Evolutionary conservation across 2,113 vertebrate species (phyloP).

Genomic region (Oncorhynchus mykiss): DNA sequence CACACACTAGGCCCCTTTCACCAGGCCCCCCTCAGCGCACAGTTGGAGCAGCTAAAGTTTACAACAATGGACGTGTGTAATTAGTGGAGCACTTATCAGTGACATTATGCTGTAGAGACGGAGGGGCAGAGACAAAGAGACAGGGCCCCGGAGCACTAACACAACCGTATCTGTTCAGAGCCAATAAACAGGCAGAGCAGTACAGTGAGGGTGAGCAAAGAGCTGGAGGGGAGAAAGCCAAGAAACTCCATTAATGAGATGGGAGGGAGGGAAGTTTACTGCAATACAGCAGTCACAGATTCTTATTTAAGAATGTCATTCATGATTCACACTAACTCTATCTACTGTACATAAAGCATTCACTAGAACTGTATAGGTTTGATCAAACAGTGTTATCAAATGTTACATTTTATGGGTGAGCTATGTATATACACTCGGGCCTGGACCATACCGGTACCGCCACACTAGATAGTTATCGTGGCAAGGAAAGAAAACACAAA

Average conservation of each 20-base stretch:
- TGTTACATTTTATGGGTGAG: no score
- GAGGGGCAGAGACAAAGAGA: constrained; percentile 6
- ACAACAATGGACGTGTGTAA: constrained; percentile 68
- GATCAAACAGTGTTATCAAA: no score
- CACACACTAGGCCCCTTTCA: constrained; percentile 1
- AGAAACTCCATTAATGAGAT: constrained; percentile 7
- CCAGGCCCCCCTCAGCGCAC: constrained; percentile 50
- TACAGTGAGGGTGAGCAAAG: not conserved
- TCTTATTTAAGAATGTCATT: not conserved
- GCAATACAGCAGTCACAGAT: no score
- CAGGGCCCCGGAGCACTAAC: constrained; percentile 37
- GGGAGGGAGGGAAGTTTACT: no score
- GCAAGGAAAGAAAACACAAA: no score
- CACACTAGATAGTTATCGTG: no score
- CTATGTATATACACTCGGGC: no score
- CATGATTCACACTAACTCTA: not conserved
- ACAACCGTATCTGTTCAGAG: constrained; percentile 53
- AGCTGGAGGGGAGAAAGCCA: constrained; percentile 40
- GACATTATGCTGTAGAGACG: constrained; percentile 40
- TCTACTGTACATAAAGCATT: not conserved
- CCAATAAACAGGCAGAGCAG: constrained; percentile 45
- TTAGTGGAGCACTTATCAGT: constrained; percentile 61
- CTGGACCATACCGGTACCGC: no score
- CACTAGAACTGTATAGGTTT: no score
- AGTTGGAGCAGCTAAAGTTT: constrained; percentile 56